Base-by-base conservation (phyloP, 2,797 vertebrate genomes). In the Artibeus lituratus region DNA sequence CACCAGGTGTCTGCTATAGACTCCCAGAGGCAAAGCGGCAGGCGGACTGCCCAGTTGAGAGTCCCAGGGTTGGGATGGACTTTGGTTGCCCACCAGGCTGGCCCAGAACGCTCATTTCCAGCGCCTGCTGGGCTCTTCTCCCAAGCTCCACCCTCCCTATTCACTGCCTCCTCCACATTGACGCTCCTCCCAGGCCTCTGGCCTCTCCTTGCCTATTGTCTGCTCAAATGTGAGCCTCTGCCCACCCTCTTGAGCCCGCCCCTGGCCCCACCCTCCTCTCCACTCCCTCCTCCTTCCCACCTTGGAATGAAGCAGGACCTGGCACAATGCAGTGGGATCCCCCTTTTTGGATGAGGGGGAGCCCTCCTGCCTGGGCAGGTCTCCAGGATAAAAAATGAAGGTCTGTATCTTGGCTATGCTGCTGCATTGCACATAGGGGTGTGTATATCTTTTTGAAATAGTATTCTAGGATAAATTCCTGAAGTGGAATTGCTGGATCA, bases 131-230 rank as follows among this genome's bases (percentile, higher is more conserved):
- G n/a, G n/a, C n/a, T n/a, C n/a, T n/a, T n/a, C n/a, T n/a, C n/a
- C n/a, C n/a, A n/a, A n/a, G n/a, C n/a, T n/a, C n/a, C n/a, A n/a
- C n/a, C n/a, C n/a, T n/a, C n/a, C n/a, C n/a, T n/a, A n/a, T n/a
- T n/a, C n/a, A n/a, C 57, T 15, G n/a, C 42, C n/a, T 0, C 14
- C 22, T 51, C 19, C n/a, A 7, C 8, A 55, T 5, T 5, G 32
- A 12, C 6, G 0, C 22, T 37, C 21, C 1, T 0, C 18, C 69
- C 22, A 6, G 21, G 7, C 22, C 22, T 1, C 70, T 16, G 37
- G 47, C 47, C 19, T 3, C 19, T 10, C 49, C 49, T 21, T 21
- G 7, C 47, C 32, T 19, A 22, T 47, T 51, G 3, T 47, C 32
- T 0, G 32, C n/a, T n/a, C 35, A 10, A 6, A n/a, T 2, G 37